These are phyloP conservation scores for Stramonita haemastoma DNA, from an alignment of 2,888 invertebrate species.

Conservation along the genomic window DNA sequence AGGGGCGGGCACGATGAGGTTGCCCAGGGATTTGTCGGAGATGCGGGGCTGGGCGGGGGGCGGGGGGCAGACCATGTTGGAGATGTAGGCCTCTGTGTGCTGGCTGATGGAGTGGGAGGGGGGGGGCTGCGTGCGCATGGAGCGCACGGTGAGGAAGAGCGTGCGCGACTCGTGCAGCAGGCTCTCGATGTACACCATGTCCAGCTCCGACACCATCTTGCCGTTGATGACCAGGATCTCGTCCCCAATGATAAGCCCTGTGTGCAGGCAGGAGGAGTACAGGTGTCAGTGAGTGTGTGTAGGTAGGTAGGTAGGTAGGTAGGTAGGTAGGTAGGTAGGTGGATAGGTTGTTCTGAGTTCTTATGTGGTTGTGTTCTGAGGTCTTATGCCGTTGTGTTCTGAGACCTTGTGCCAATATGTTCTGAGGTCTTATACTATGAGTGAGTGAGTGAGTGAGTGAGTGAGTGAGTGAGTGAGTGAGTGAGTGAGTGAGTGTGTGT, in stretches of 20 bases:
- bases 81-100: slow-evolving; percentile 96
- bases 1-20: slow-evolving; percentile 96
- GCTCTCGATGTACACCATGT: slow-evolving; percentile 99
- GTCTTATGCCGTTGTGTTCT: no score
- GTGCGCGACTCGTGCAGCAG: slow-evolving; percentile 93
- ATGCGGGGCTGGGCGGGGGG: slow-evolving; percentile 85
- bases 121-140: slow-evolving; percentile 85
- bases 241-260: slow-evolving; percentile 97
- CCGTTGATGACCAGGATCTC: slow-evolving; percentile 99
- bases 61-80: slow-evolving; percentile 96
- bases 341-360: no score
- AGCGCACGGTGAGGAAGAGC: slow-evolving; percentile 97
- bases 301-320: no score
- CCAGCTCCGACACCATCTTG: slow-evolving; percentile 97
- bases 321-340: no score
- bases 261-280: no score
- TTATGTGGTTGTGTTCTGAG: no score
- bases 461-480: no score
- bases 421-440: no score
- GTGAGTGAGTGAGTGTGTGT: no score
- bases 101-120: slow-evolving; percentile 79
- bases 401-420: no score
- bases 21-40: slow-evolving; percentile 92
- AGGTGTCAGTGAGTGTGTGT: no score
- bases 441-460: no score